Evolutionary conservation across 1,140 invertebrate species (phyloP).

Genomic region (Helicoverpa armigera): DNA sequence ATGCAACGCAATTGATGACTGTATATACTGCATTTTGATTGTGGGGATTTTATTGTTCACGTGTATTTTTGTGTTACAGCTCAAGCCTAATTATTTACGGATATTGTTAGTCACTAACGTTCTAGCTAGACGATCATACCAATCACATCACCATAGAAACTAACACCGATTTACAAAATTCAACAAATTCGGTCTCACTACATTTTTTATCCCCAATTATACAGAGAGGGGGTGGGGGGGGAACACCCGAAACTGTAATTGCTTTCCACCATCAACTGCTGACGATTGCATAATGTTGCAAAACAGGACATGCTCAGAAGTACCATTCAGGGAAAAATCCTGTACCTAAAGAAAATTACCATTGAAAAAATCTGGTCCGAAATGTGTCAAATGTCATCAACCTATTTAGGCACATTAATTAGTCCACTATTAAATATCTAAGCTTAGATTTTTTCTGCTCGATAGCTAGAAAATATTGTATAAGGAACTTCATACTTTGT

Average conservation of each 20-base stretch:
- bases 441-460: too few species aligned
- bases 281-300: constrained; percentile 24
- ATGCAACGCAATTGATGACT: constrained; percentile 3
- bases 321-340: not conserved
- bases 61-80: too few species aligned
- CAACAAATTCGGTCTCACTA: not conserved
- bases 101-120: not conserved
- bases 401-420: too few species aligned
- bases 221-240: too few species aligned
- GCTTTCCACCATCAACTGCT: constrained; percentile 25
- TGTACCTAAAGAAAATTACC: too few species aligned
- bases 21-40: not conserved
- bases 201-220: constrained; percentile 22
- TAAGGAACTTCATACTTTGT: not conserved
- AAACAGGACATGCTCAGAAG: not conserved
- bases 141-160: not conserved
- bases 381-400: too few species aligned
- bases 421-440: too few species aligned
- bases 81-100: not conserved
- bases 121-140: too few species aligned
- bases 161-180: not conserved
- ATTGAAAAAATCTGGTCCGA: too few species aligned
- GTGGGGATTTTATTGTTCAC: too few species aligned
- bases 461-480: too few species aligned
- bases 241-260: constrained; percentile 11